Evolutionary conservation across 2,797 vertebrate genomes (phyloP).

Genomic region (Scolopax bukidnonensis): DNA sequence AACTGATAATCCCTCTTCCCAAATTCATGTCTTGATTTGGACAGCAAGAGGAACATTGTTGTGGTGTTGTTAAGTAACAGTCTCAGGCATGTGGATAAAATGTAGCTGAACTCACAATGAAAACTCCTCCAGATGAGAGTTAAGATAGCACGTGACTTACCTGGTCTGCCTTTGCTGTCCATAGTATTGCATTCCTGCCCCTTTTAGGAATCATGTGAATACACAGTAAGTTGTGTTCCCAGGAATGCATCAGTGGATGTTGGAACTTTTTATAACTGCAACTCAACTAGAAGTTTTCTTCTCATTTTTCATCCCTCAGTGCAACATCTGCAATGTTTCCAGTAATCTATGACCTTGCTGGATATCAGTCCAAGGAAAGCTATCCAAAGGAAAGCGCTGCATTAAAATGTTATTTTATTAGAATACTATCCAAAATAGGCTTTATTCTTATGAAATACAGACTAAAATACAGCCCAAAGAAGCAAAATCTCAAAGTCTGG

Average conservation of each 20-base stretch:
- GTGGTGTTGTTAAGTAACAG: not conserved
- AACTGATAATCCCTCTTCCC: not conserved
- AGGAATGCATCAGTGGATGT: not conserved
- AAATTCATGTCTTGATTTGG: not conserved
- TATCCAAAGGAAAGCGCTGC: not conserved
- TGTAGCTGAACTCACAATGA: not conserved
- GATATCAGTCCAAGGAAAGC: not conserved
- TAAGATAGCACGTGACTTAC: not conserved
- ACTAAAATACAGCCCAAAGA: not conserved
- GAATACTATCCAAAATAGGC: not conserved
- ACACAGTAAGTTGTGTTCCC: not conserved
- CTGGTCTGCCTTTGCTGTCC: not conserved
- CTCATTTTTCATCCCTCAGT: not conserved
- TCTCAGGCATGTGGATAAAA: not conserved
- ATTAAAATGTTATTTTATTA: not conserved
- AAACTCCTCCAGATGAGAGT: not conserved
- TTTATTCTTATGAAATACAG: not conserved
- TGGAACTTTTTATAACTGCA: not conserved
- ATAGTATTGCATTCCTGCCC: not conserved
- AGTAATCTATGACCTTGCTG: not conserved
- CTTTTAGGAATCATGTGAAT: not conserved
- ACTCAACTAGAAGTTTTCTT: not conserved
- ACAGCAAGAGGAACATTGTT: not conserved
- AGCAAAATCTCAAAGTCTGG: not conserved
- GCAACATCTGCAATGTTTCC: not conserved